Base-by-base conservation (phyloP, 2,113 vertebrate species). In the Cinclus mexicanus region DNA sequence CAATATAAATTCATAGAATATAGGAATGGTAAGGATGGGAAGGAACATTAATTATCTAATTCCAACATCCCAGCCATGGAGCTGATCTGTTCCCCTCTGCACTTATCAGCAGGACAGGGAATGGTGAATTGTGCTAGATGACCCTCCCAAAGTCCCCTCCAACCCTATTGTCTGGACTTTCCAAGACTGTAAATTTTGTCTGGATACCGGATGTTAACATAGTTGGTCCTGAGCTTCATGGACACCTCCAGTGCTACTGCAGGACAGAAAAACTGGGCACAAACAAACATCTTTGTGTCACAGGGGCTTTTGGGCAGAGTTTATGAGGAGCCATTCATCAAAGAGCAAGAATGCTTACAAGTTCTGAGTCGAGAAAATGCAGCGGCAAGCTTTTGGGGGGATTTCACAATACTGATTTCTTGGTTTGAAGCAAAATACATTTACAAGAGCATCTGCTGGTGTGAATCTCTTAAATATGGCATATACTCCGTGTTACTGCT, bases 371-470 rank as follows among this genome's bases (percentile, higher is more conserved):
- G 39, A 92, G 82, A 91, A 94, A 92, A 84, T 95, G 92, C 82
- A 96, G 65, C 2, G 1, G 92, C 83, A 94, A 92, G 93, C 79
- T 83, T 92, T 67, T 83, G 85, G 96, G 90, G 65, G 76, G 60
- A 94, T 96, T 97, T 96, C 76, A 93, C 92, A 89, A 95, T 74
- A 61, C 72, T 65, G 88, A 97, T 94, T 96, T 96, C 76, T 95
- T 96, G 95, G 93, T 97, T 94, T 94, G 92, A 88, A 95, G 85
- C 77, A 90, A 96, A 97, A 96, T 79, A 93, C 55, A 96, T 95
- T 97, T 96, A 95, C 95, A 96, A 96, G 83, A 94, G 83, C 86
- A 90, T 96, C 92, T 92, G 92, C 65, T 96, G 83, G 88, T 95
- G 88, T 96, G 92, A 95, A 76, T 90, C 80, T 56, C 90, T 92